These are phyloP conservation scores for Himalopsyche phryganea DNA, from an alignment of 1,140 invertebrate genomes.

Conservation along the genomic window DNA sequence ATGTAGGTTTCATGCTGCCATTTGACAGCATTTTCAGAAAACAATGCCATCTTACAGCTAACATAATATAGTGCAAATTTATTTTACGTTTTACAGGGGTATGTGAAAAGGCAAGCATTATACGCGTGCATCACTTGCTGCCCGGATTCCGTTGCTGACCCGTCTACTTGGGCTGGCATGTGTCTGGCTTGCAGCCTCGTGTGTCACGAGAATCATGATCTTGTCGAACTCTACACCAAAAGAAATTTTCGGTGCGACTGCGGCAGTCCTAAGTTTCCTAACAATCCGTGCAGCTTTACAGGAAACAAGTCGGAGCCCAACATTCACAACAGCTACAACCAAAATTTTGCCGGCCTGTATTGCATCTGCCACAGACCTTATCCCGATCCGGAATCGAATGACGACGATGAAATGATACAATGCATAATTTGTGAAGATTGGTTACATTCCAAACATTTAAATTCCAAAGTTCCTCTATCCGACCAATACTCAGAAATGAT, in stretches of 20 bases:
- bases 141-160: conserved; percentile 54
- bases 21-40: too few species aligned
- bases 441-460: conserved; percentile 86
- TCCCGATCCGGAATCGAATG: conserved; percentile 80
- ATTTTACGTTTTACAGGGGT: too few species aligned
- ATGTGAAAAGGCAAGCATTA: conserved; percentile 88
- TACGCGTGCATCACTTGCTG: conserved; percentile 94
- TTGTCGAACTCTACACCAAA: conserved; percentile 97
- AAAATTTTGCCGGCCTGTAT: conserved; percentile 92
- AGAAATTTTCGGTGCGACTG: conserved; percentile 96
- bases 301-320: conserved; percentile 69
- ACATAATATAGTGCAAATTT: too few species aligned
- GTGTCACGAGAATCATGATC: conserved; percentile 95
- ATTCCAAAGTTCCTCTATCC: conserved; percentile 55
- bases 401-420: conserved; percentile 92
- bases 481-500: conserved; percentile 76
- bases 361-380: conserved; percentile 93
- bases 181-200: conserved; percentile 92
- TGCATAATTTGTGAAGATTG: conserved; percentile 98
- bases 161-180: conserved; percentile 69
- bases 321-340: conserved; percentile 81
- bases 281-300: conserved; percentile 68
- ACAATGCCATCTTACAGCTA: too few species aligned
- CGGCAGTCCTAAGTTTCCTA: conserved; percentile 82
- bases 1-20: too few species aligned